Percentiles rank a stretch among this genome's conserved stretches.
These are phyloP conservation scores for Drosophila chauvacae DNA, from an alignment of 1,140 invertebrate genomes.

Conservation along the genomic window DNA sequence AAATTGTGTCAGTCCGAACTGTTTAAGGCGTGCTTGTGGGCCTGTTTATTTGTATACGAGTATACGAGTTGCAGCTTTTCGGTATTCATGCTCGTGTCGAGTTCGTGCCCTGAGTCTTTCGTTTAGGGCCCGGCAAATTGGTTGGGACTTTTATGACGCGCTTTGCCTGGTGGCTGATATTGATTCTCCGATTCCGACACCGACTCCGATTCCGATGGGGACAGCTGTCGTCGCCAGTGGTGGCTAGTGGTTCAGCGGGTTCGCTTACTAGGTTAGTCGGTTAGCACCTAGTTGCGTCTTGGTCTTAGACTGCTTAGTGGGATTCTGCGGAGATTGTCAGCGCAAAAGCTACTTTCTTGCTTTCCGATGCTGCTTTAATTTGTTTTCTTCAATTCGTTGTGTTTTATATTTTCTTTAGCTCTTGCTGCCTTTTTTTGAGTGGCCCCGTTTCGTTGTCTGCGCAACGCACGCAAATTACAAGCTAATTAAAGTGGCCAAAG, in stretches of 20 bases:
- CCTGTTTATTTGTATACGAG: conserved; percentile 20
- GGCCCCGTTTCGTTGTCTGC: conserved; percentile 60
- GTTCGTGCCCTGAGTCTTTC: conserved; percentile 76
- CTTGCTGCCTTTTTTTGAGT: conserved; percentile 36
- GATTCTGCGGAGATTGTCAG: conserved; percentile 58
- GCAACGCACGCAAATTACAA: conserved; percentile 79
- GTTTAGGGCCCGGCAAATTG: conserved; percentile 72
- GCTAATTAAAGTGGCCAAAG: conserved; percentile 71
- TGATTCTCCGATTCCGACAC: conserved; percentile 26
- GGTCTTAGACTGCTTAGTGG: conserved; percentile 36
- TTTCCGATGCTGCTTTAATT: conserved; percentile 57
- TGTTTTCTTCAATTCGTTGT: conserved; percentile 44
- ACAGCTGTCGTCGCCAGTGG: conserved; percentile 24
- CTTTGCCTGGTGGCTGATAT: conserved; percentile 25
- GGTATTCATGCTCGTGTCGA: conserved; percentile 21
- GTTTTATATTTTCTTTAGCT: conserved; percentile 26
- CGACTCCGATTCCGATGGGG: conserved; percentile 26
- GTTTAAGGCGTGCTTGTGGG: conserved; percentile 52
- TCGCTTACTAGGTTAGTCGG: conserved; percentile 81
- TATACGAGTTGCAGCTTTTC: conserved; percentile 15
- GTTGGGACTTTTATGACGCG: conserved; percentile 23
- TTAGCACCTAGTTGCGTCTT: conserved; percentile 69
- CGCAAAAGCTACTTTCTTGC: conserved; percentile 68
- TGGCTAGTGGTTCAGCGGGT: conserved; percentile 74
- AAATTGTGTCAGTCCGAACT: conserved; percentile 75